Conservation (phyloP, 2,113 vertebrate species). For the Glaucidium brasilianum region DNA sequence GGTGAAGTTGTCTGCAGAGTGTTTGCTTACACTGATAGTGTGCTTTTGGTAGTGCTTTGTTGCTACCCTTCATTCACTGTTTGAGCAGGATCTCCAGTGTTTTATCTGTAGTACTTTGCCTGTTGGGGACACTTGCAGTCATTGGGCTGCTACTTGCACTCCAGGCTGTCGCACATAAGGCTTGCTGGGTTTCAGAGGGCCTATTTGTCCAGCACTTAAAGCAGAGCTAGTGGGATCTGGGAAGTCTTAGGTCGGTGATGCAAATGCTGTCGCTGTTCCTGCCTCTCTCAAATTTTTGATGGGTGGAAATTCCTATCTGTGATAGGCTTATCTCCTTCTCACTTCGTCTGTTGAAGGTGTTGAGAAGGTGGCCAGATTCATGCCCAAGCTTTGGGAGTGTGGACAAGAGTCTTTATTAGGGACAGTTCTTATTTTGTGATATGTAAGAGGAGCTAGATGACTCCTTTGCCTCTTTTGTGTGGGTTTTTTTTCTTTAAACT, state of each 20-base stretch:
- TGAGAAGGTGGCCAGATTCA: neutral
- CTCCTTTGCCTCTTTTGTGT: neutral
- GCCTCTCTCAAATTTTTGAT: neutral
- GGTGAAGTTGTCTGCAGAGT: neutral
- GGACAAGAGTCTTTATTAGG: neutral
- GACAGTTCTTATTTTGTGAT: neutral
- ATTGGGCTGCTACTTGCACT: neutral
- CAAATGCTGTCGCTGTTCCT: neutral
- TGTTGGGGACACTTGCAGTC: neutral
- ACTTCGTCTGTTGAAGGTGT: neutral
- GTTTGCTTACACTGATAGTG: neutral
- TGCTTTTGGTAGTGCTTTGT: neutral
- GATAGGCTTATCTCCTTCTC: neutral
- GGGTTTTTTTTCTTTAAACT: neutral
- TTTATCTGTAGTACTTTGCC: neutral
- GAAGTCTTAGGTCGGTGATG: neutral
- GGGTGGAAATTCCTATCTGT: neutral
- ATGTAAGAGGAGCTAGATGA: neutral
- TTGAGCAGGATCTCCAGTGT: neutral
- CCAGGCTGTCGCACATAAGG: neutral
- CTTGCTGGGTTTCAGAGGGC: neutral
- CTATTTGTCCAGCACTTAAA: neutral
- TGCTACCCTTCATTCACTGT: fast-evolving
- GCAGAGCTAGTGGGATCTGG: neutral
- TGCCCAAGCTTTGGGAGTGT: neutral